Conservation (phyloP, 2,888 invertebrate species). For the Athalia circularis region DNA sequence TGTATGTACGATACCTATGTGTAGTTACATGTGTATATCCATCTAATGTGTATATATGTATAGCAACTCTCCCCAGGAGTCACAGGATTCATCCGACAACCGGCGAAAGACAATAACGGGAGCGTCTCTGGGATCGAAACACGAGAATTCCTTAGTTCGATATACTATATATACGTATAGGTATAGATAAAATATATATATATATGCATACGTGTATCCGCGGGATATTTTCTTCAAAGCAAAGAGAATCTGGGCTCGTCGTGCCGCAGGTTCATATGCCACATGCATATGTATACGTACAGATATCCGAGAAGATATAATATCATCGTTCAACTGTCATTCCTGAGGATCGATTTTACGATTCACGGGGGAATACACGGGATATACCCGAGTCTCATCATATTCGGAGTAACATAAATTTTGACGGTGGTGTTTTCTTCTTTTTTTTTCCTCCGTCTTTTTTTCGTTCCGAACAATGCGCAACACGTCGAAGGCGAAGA, state of each 20-base stretch:
- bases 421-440: too few relatives aligned
- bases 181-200: too few relatives aligned
- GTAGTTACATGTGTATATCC: too few relatives aligned
- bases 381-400: too few relatives aligned
- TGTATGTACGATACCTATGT: too few relatives aligned
- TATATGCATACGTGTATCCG: conserved; percentile 38
- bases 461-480: background rate
- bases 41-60: background rate
- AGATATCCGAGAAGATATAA: too few relatives aligned
- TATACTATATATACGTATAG: conserved; percentile 41
- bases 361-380: too few relatives aligned
- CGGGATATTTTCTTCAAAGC: conserved; percentile 13
- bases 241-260: conserved; percentile 8
- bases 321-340: too few relatives aligned
- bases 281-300: conserved; percentile 1
- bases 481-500: background rate
- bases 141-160: conserved; percentile 53
- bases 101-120: conserved; percentile 43
- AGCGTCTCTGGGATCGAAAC: conserved; percentile 32
- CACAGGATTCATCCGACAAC: conserved; percentile 24
- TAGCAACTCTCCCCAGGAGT: conserved; percentile 21
- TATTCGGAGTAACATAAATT: too few relatives aligned
- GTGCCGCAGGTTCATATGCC: background rate
- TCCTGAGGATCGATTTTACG: too few relatives aligned
- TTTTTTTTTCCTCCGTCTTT: background rate